These are phyloP conservation scores for Xenotilapia caudafasciata DNA, from an alignment of 2,113 vertebrate genomes.

Conservation along the genomic window DNA sequence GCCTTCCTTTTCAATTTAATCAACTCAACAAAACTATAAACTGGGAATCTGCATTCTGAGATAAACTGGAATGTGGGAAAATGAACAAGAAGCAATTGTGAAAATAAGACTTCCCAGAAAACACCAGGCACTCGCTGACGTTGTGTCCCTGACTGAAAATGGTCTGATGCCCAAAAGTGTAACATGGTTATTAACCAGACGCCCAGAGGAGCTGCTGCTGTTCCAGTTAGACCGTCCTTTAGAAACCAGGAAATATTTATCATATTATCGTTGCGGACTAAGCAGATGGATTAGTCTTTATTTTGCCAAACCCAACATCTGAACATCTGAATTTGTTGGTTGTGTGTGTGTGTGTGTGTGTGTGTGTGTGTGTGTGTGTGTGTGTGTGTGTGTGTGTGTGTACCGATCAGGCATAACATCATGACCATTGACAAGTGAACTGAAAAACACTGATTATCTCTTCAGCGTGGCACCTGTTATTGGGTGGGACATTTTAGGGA, in stretches of 20 bases:
- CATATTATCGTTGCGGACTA: fast-evolving
- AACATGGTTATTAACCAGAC: neutral
- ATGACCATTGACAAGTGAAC: neutral
- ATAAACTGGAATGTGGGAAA: neutral
- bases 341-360: neutral
- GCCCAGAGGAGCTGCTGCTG: neutral
- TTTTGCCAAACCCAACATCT: neutral
- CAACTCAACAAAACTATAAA: neutral
- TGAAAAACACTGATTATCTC: neutral
- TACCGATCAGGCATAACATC: neutral
- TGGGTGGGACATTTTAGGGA: neutral
- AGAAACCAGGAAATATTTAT: neutral
- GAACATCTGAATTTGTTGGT: neutral
- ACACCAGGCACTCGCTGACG: neutral
- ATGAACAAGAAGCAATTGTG: neutral
- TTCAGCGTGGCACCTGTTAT: neutral
- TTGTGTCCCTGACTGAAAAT: neutral
- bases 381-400: neutral
- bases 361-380: neutral
- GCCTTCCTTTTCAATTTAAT: neutral
- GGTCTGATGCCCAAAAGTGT: neutral
- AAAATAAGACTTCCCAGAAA: neutral
- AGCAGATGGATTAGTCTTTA: neutral
- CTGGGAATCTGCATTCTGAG: neutral
- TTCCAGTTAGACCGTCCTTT: neutral